Percentiles rank a stretch among this genome's conserved stretches.
These are phyloP conservation scores for Himalopsyche phryganea DNA, from an alignment of 1,140 invertebrate genomes.

Conservation along the genomic window DNA sequence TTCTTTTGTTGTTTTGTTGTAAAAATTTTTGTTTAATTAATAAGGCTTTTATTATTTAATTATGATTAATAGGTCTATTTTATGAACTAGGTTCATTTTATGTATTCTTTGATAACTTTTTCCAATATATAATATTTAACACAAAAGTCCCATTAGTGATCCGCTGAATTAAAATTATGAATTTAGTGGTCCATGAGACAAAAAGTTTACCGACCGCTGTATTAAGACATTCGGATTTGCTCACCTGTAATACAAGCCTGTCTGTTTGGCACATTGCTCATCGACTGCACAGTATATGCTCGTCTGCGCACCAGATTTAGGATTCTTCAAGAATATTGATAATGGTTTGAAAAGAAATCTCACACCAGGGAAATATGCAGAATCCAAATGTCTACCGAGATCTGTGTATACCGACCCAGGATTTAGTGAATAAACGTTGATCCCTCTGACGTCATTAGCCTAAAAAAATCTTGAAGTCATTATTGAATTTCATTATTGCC, in stretches of 20 bases:
- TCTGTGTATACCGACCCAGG: conserved; percentile 81
- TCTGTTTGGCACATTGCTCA: conserved; percentile 57
- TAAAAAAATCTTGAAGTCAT: conserved; percentile 5
- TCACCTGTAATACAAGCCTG: conserved; percentile 65
- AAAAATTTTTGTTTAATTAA: too few species aligned
- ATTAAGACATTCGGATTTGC: too few species aligned
- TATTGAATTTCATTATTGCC: background rate
- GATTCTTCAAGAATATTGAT: conserved; percentile 67
- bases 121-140: too few species aligned
- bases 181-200: too few species aligned
- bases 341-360: conserved; percentile 44
- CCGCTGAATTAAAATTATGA: too few species aligned
- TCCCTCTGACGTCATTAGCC: conserved; percentile 41
- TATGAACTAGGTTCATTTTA: too few species aligned
- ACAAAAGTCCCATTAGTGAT: too few species aligned
- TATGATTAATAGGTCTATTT: too few species aligned
- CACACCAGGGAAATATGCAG: background rate
- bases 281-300: conserved; percentile 65
- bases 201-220: too few species aligned
- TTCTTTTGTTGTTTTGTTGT: too few species aligned
- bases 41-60: too few species aligned
- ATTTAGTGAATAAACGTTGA: conserved; percentile 78
- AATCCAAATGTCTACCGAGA: conserved; percentile 62
- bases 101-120: too few species aligned
- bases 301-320: conserved; percentile 68